Evolutionary conservation across 2,113 vertebrate species (phyloP).

Genomic region (Climacteris rufus): DNA sequence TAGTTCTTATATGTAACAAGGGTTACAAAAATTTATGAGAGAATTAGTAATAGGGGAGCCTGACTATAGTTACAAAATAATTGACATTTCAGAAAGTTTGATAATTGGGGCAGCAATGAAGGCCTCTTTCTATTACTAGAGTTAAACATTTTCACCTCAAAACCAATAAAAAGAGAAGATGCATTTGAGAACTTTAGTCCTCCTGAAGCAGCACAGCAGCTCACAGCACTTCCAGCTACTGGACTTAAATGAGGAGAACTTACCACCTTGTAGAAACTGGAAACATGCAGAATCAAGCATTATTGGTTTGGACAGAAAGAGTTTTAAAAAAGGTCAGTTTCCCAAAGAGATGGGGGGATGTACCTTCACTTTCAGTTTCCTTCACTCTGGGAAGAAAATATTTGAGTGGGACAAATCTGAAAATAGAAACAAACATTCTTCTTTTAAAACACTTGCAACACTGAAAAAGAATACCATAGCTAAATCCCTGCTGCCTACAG

Average conservation of each 20-base stretch:
- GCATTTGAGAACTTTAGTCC: background rate
- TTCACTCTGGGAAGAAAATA: background rate
- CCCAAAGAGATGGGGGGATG: background rate
- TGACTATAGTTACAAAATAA: background rate
- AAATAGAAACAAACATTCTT: background rate
- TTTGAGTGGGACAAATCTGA: background rate
- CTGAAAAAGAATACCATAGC: background rate
- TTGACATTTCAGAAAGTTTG: background rate
- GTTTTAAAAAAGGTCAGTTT: background rate
- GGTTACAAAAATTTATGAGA: background rate
- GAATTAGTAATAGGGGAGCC: background rate
- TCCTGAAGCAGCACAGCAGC: background rate
- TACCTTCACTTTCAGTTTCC: background rate
- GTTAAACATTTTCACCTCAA: background rate
- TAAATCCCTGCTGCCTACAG: background rate
- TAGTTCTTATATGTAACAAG: background rate
- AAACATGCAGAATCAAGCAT: background rate
- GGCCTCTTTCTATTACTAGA: background rate
- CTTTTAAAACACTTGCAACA: background rate
- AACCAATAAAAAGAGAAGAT: background rate
- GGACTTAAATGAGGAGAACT: background rate
- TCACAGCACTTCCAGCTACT: background rate
- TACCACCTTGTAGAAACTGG: background rate
- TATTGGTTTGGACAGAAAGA: background rate
- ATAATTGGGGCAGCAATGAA: background rate